These are phyloP conservation scores for Syngnathus floridae DNA, from an alignment of 2,113 vertebrate species.

Conservation along the genomic window DNA sequence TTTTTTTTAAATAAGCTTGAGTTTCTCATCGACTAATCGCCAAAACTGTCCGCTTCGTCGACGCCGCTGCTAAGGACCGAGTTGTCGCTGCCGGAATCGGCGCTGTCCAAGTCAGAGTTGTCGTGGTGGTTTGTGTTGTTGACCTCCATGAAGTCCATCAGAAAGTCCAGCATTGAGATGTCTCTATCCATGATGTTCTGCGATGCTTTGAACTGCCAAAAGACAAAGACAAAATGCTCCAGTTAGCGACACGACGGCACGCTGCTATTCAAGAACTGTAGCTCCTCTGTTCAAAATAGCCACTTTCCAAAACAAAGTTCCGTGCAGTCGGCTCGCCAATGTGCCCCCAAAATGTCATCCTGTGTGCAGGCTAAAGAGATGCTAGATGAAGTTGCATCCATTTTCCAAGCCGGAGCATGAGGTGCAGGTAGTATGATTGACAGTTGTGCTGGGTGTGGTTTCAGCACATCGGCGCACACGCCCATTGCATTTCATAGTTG, in stretches of 20 bases:
- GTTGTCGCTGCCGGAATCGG: neutral
- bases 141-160: slow-evolving; percentile 4
- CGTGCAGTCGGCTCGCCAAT: too few relatives aligned
- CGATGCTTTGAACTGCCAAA: slow-evolving; percentile 1
- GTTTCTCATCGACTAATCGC: neutral
- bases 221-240: neutral
- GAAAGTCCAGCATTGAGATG: neutral
- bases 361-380: too few relatives aligned
- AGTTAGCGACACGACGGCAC: neutral
- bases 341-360: too few relatives aligned
- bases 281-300: too few relatives aligned
- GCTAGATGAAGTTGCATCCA: too few relatives aligned
- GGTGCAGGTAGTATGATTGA: neutral
- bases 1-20: neutral
- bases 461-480: neutral
- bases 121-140: neutral
- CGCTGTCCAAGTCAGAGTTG: neutral
- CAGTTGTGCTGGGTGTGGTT: neutral
- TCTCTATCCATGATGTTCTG: slow-evolving; percentile 1
- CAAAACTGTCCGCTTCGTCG: slow-evolving; percentile 1
- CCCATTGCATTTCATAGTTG: neutral
- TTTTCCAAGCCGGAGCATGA: too few relatives aligned
- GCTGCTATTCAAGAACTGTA: too few relatives aligned
- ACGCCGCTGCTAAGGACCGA: neutral
- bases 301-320: too few relatives aligned